These are phyloP conservation scores for Delichon dasypus DNA, from an alignment of 2,797 vertebrate species.

Conservation along the genomic window DNA sequence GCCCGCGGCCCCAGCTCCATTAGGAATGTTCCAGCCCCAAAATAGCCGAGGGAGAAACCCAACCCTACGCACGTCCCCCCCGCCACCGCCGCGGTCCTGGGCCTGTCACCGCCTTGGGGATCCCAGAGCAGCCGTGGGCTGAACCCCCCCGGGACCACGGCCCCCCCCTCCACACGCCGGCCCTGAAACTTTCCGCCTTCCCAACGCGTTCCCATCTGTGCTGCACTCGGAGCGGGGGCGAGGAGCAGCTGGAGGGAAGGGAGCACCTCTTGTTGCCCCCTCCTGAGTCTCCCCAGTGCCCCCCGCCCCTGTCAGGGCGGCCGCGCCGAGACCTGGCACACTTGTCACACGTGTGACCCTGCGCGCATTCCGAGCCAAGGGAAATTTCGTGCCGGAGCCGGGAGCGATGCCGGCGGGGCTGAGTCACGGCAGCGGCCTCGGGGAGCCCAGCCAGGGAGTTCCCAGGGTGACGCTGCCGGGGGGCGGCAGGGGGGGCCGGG, in stretches of 20 bases:
- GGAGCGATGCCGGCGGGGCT: neutral
- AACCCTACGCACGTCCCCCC: neutral
- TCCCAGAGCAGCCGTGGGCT: neutral
- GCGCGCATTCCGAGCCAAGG: neutral
- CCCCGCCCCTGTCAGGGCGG: neutral
- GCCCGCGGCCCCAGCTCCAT: neutral
- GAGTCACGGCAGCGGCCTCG: neutral
- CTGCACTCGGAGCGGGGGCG: neutral
- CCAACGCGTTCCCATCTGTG: neutral
- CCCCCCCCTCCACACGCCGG: neutral
- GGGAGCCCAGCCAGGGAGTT: slow-evolving; percentile 39
- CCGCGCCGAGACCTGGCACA: neutral
- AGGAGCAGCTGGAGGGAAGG: neutral
- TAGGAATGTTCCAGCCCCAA: slow-evolving; percentile 34
- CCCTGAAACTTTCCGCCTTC: neutral
- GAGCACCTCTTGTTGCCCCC: neutral
- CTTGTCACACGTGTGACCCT: neutral
- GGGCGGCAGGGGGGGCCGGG: neutral
- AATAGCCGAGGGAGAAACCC: slow-evolving; percentile 51
- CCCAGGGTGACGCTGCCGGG: neutral
- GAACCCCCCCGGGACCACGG: neutral
- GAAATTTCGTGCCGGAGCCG: neutral
- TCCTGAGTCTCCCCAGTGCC: too few relatives aligned
- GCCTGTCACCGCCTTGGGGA: neutral
- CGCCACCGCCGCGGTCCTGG: neutral